These are phyloP conservation scores for Hyalella azteca DNA, from an alignment of 2,888 invertebrate species.

Conservation along the genomic window DNA sequence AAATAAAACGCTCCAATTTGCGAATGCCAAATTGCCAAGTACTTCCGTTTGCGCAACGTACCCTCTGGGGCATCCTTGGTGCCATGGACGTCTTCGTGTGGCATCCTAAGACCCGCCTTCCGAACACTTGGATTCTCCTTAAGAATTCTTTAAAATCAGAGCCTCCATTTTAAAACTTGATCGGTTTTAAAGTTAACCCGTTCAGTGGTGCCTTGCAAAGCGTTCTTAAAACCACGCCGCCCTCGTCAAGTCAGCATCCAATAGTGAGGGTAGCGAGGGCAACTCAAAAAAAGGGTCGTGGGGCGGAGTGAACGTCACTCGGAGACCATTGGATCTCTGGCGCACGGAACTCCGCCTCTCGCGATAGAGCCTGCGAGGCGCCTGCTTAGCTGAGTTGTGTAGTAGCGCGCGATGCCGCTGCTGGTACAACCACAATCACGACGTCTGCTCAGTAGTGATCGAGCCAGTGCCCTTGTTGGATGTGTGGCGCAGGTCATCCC, in stretches of 20 bases:
- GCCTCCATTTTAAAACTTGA: conserved; percentile 39
- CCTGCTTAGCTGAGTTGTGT: conserved; percentile 12
- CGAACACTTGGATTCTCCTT: neutral
- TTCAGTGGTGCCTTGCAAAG: conserved; percentile 40
- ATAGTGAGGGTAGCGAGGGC: conserved; percentile 35
- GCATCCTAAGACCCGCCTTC: conserved; percentile 24
- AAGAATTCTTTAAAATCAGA: conserved; percentile 35
- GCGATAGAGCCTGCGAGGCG: neutral
- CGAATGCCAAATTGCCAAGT: conserved; percentile 35
- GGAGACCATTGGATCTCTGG: neutral
- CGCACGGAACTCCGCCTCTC: neutral
- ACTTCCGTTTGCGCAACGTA: conserved; percentile 17
- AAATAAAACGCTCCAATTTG: conserved; percentile 32
- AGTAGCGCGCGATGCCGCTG: conserved; percentile 17
- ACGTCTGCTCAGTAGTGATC: conserved; percentile 12
- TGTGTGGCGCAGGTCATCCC: conserved; percentile 27
- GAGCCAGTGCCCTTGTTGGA: conserved; percentile 23
- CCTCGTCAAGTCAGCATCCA: conserved; percentile 10
- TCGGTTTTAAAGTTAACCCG: conserved; percentile 40
- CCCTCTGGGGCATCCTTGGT: neutral
- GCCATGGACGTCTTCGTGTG: neutral
- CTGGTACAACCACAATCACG: neutral
- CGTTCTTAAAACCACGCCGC: conserved; percentile 31
- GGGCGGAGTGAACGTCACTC: neutral
- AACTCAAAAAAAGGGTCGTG: conserved; percentile 20